Evolutionary conservation across 2,797 vertebrate genomes (phyloP).

Genomic region (Danionella dracula): DNA sequence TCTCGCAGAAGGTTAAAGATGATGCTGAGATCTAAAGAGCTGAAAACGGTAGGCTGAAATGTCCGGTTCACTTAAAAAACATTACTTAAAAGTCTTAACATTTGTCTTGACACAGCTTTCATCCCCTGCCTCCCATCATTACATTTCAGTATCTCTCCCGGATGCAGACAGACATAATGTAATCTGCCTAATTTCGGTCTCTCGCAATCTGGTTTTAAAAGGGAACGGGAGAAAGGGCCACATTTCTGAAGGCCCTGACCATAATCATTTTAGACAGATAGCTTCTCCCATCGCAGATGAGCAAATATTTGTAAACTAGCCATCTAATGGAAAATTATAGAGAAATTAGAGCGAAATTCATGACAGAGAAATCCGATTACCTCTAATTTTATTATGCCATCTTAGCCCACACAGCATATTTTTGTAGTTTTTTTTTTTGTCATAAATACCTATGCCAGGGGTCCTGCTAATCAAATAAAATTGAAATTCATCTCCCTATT

Average conservation of each 20-base stretch:
- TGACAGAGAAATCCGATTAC: conserved; percentile 99
- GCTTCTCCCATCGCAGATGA: conserved; percentile 99
- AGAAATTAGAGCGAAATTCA: conserved; percentile 99
- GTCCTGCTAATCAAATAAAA: conserved; percentile 99
- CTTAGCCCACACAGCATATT: conserved; percentile 99
- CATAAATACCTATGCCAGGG: conserved; percentile 99
- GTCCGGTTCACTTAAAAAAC: conserved; percentile 67
- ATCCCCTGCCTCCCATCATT: conserved; percentile 77
- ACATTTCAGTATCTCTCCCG: conserved; percentile 78
- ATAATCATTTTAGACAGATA: conserved; percentile 99
- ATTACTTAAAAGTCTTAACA: conserved; percentile 72
- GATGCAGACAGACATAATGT: conserved; percentile 83
- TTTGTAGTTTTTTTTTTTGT: conserved; percentile 97
- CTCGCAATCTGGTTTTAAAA: conserved; percentile 83
- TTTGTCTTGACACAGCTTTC: conserved; percentile 79
- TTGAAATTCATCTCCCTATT: conserved; percentile 99
- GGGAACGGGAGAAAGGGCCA: conserved; percentile 72
- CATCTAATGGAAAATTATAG: conserved; percentile 99
- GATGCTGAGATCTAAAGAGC: neutral
- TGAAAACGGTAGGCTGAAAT: conserved; percentile 53
- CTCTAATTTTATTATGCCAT: conserved; percentile 99
- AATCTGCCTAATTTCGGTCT: conserved; percentile 82
- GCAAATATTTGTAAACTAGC: conserved; percentile 99
- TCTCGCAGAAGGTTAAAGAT: conserved; percentile 5
- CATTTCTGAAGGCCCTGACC: conserved; percentile 79